These are phyloP conservation scores for Netelia inedita DNA, from an alignment of 2,888 invertebrate genomes.

Conservation along the genomic window DNA sequence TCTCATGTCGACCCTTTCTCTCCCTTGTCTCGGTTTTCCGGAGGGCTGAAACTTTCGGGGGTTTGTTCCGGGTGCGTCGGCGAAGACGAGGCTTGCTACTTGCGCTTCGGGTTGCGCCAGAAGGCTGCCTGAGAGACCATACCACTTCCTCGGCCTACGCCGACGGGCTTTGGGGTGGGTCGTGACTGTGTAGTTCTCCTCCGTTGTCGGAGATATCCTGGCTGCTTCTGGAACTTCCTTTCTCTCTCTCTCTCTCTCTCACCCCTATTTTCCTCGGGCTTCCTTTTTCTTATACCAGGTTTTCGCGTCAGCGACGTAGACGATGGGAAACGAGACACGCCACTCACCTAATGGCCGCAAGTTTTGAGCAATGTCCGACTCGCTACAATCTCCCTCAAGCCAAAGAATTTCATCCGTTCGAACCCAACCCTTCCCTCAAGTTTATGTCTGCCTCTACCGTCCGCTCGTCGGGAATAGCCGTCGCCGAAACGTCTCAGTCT, in stretches of 20 bases:
- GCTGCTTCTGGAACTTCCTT: constrained; percentile 35
- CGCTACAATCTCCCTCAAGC: constrained; percentile 45
- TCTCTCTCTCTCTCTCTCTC: background rate
- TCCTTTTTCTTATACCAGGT: constrained; percentile 61
- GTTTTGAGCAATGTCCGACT: constrained; percentile 78
- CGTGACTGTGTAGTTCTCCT: constrained; percentile 11
- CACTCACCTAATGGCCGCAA: constrained; percentile 77
- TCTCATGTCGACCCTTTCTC: constrained; percentile 20
- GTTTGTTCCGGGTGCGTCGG: constrained; percentile 60
- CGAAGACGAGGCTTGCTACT: constrained; percentile 24
- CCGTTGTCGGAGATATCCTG: constrained; percentile 42
- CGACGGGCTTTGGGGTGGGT: constrained; percentile 36
- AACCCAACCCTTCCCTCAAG: constrained; percentile 31
- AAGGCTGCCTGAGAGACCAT: constrained; percentile 44
- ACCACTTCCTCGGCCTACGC: constrained; percentile 30
- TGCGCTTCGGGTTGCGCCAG: constrained; percentile 44
- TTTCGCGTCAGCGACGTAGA: constrained; percentile 57
- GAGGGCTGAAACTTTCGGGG: constrained; percentile 64
- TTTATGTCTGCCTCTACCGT: constrained; percentile 45
- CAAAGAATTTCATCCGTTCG: constrained; percentile 43
- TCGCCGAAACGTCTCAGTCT: background rate
- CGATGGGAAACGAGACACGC: constrained; percentile 68
- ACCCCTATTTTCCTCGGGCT: constrained; percentile 34
- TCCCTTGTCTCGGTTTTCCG: constrained; percentile 50
- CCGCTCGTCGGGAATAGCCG: background rate